Evolutionary conservation across 2,888 invertebrate genomes (phyloP).

Genomic region (Coenonympha glycerion): DNA sequence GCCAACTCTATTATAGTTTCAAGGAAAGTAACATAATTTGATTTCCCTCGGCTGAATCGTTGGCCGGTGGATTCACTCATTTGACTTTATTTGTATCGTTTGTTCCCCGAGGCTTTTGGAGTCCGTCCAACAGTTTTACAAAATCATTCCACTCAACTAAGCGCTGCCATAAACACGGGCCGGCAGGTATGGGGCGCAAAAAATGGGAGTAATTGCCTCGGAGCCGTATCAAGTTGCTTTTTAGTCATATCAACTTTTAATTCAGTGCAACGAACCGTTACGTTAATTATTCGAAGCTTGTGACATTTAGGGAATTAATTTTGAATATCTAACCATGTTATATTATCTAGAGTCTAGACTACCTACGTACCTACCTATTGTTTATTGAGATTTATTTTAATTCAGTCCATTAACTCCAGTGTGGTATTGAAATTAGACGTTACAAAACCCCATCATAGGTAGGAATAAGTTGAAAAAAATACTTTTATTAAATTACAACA

Average conservation of each 20-base stretch:
- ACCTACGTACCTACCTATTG: too few species aligned
- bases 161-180: conserved; percentile 73
- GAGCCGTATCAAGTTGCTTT: conserved; percentile 49
- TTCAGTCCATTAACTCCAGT: too few species aligned
- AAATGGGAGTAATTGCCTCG: conserved; percentile 68
- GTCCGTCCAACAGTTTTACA: conserved; percentile 72
- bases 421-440: too few species aligned
- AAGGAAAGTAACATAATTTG: conserved; percentile 33
- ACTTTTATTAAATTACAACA: too few species aligned
- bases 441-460: too few species aligned
- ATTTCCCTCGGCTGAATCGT: conserved; percentile 31
- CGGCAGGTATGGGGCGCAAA: conserved; percentile 72
- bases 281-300: neutral
- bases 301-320: neutral
- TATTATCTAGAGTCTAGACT: too few species aligned
- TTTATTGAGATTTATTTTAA: too few species aligned
- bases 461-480: too few species aligned
- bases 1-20: conserved; percentile 8
- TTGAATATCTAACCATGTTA: too few species aligned
- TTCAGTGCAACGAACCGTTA: conserved; percentile 28
- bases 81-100: conserved; percentile 72
- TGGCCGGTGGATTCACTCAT: conserved; percentile 60
- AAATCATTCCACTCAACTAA: conserved; percentile 77
- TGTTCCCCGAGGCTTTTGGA: conserved; percentile 66
- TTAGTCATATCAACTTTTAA: conserved; percentile 49